Evolutionary conservation across 2,888 invertebrate genomes (phyloP).

Genomic region (Drosophila colorata): DNA sequence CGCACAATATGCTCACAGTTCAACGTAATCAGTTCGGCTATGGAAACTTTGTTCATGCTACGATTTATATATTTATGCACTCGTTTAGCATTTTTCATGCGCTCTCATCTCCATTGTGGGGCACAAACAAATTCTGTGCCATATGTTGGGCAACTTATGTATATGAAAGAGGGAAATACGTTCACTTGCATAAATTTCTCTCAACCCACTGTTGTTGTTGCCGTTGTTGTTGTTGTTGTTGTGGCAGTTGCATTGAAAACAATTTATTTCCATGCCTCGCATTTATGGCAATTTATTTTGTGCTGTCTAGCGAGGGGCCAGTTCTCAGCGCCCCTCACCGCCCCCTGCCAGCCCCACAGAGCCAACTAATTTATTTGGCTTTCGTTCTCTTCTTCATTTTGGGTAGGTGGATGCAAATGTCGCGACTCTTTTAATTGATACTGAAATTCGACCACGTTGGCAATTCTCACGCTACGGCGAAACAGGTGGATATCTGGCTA

Average conservation of each 20-base stretch:
- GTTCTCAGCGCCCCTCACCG: conserved; percentile 15
- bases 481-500: conserved; percentile 41
- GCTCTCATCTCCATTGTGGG: conserved; percentile 28
- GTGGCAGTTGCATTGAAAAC: conserved; percentile 75
- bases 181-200: conserved; percentile 72
- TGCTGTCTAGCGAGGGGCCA: conserved; percentile 50
- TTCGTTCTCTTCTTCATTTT: conserved; percentile 14
- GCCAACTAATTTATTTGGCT: conserved; percentile 28
- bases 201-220: conserved; percentile 31
- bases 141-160: conserved; percentile 40
- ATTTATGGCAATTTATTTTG: conserved; percentile 75
- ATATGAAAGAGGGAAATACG: conserved; percentile 53
- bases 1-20: background rate
- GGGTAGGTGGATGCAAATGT: conserved; percentile 42
- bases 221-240: conserved; percentile 26
- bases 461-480: conserved; percentile 43
- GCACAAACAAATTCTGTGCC: conserved; percentile 48
- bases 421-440: conserved; percentile 56
- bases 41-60: conserved; percentile 11
- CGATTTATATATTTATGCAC: conserved; percentile 32
- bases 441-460: conserved; percentile 13
- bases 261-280: conserved; percentile 75
- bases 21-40: conserved; percentile 16
- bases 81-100: conserved; percentile 30
- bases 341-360: conserved; percentile 16